These are phyloP conservation scores for Sturnira hondurensis DNA, from an alignment of 2,113 vertebrate species.

Conservation along the genomic window DNA sequence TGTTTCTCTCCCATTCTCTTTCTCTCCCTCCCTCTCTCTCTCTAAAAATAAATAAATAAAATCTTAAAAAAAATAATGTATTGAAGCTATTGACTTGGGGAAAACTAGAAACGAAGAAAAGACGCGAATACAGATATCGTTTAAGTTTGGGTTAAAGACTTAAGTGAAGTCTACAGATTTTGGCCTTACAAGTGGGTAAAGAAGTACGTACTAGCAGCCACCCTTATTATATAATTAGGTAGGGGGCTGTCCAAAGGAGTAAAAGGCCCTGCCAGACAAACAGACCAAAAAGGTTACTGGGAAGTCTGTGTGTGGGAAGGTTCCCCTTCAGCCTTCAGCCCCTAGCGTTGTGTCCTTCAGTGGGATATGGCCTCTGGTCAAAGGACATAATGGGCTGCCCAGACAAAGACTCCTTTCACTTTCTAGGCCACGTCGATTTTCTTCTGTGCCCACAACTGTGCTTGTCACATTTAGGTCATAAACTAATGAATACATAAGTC, in stretches of 20 bases:
- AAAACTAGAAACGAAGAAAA: not conserved
- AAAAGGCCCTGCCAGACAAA: not conserved
- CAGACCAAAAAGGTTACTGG: too few species aligned
- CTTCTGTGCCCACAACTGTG: not conserved
- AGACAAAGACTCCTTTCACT: not conserved
- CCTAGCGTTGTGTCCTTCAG: not conserved
- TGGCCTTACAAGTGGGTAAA: not conserved
- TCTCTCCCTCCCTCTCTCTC: too few species aligned
- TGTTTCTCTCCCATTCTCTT: too few species aligned
- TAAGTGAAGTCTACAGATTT: not conserved
- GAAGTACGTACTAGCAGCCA: not conserved
- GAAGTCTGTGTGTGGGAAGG: not conserved
- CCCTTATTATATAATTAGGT: not conserved
- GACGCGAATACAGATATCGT: not conserved
- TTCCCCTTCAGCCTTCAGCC: not conserved
- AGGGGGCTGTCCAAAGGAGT: not conserved
- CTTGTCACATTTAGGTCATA: not conserved
- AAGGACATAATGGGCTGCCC: not conserved
- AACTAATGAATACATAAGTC: not conserved
- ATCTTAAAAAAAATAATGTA: not conserved
- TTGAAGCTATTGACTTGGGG: not conserved
- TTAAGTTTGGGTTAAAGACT: not conserved
- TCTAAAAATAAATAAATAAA: too few species aligned
- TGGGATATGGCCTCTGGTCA: not conserved
- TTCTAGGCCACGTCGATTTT: not conserved